Conservation (phyloP, 2,888 invertebrate species). For the Arctia plantaginis region DNA sequence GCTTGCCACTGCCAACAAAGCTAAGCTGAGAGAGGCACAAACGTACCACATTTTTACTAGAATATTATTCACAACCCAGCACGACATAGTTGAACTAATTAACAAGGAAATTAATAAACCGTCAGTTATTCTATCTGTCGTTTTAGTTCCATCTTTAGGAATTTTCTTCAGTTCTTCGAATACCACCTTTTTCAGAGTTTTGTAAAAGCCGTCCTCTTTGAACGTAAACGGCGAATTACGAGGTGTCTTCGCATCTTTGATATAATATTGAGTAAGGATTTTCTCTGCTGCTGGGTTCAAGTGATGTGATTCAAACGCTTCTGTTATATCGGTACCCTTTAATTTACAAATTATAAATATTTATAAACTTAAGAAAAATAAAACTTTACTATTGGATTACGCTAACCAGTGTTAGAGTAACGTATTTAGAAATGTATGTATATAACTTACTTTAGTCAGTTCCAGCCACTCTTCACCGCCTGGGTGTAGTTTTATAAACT, state of each 20-base stretch:
- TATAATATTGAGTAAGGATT: conserved; percentile 88
- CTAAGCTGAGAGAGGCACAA: conserved; percentile 81
- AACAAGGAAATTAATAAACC: conserved; percentile 71
- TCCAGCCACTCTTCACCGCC: conserved; percentile 93
- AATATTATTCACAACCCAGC: conserved; percentile 61
- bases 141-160: conserved; percentile 58
- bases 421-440: too few species aligned
- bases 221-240: conserved; percentile 92
- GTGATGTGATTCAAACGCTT: conserved; percentile 87
- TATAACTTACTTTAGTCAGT: conserved; percentile 87
- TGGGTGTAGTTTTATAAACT: conserved; percentile 93
- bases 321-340: conserved; percentile 88
- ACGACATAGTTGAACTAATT: conserved; percentile 63
- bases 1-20: conserved; percentile 87
- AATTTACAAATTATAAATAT: conserved; percentile 56
- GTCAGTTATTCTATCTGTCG: conserved; percentile 68
- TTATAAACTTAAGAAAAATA: background rate
- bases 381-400: too few species aligned
- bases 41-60: conserved; percentile 54
- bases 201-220: conserved; percentile 91
- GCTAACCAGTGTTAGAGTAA: too few species aligned
- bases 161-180: conserved; percentile 85
- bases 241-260: conserved; percentile 87
- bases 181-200: conserved; percentile 88
- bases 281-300: conserved; percentile 84